Percentiles rank a stretch among this genome's conserved stretches.
These are phyloP conservation scores for Pachyuromys duprasi DNA, from an alignment of 2,797 vertebrate species.

Conservation along the genomic window DNA sequence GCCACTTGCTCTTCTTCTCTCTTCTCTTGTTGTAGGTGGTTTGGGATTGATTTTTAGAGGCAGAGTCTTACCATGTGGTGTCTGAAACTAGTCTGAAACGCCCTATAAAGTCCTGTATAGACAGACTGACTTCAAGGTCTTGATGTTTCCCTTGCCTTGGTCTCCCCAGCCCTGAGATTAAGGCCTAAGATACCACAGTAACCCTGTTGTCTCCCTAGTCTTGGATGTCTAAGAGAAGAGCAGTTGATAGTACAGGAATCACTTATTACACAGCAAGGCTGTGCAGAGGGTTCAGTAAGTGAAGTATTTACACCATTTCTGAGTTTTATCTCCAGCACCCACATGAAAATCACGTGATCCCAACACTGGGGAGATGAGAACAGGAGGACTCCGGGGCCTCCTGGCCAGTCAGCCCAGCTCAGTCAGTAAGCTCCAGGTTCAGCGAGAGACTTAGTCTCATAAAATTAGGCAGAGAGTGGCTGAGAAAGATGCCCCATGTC, in stretches of 20 bases:
- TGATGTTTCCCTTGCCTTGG: neutral
- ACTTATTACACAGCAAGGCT: neutral
- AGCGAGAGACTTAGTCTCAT: neutral
- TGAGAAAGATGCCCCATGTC: neutral
- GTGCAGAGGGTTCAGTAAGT: neutral
- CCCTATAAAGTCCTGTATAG: neutral
- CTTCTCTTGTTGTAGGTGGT: neutral
- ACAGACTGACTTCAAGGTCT: neutral
- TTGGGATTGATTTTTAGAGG: neutral
- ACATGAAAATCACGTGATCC: neutral
- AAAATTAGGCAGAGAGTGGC: neutral
- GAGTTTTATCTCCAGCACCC: neutral
- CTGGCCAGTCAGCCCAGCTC: neutral
- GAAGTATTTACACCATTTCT: neutral
- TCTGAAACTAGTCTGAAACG: neutral
- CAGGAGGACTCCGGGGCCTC: neutral
- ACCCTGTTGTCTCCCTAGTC: neutral
- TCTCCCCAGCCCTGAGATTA: neutral
- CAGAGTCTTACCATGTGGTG: neutral
- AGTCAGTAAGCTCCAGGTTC: neutral
- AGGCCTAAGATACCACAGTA: neutral
- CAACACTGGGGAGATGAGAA: neutral
- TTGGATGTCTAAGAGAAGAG: neutral
- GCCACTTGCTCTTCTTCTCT: neutral
- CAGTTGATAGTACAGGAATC: fast-evolving